Conservation (phyloP, 2,113 vertebrate species). For the Bos javanicus region DNA sequence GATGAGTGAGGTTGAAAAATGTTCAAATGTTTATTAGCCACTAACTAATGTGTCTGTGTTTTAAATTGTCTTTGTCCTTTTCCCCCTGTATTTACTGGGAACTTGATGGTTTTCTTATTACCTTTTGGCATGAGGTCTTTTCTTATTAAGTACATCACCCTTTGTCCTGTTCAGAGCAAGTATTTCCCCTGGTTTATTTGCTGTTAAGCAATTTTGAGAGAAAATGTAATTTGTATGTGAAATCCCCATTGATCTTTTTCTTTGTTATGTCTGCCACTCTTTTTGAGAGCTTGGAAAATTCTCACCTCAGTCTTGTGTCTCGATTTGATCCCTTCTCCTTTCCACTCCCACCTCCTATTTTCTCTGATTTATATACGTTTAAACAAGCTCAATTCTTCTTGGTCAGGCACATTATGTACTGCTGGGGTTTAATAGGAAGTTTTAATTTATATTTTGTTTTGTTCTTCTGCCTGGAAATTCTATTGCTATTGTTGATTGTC, state of each 20-base stretch:
- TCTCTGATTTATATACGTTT: not conserved
- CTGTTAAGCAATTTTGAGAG: not conserved
- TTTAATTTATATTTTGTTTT: slow-evolving; percentile 22
- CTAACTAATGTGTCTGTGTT: not conserved
- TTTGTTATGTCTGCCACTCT: not conserved
- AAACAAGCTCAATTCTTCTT: not conserved
- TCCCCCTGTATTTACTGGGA: not conserved
- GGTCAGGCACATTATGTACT: not conserved
- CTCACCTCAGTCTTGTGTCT: not conserved
- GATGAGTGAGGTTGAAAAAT: slow-evolving; percentile 13
- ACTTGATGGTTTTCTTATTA: not conserved
- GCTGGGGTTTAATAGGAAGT: not conserved
- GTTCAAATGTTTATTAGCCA: slow-evolving; percentile 26
- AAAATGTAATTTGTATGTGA: not conserved
- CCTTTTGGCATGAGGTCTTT: not conserved
- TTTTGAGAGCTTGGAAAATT: not conserved
- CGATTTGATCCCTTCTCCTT: not conserved
- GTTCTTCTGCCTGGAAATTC: slow-evolving; percentile 23
- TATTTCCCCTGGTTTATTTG: not conserved
- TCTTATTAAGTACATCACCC: not conserved
- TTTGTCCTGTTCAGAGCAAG: slow-evolving; percentile 4
- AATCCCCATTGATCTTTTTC: not conserved
- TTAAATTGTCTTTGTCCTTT: not conserved
- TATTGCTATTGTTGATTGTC: not conserved
- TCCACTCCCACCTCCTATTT: not conserved